Evolutionary conservation across 2,113 vertebrate genomes (phyloP), one percentile per base, ranked within the genome.

Genomic region (Dolichotis patagonum): DNA sequence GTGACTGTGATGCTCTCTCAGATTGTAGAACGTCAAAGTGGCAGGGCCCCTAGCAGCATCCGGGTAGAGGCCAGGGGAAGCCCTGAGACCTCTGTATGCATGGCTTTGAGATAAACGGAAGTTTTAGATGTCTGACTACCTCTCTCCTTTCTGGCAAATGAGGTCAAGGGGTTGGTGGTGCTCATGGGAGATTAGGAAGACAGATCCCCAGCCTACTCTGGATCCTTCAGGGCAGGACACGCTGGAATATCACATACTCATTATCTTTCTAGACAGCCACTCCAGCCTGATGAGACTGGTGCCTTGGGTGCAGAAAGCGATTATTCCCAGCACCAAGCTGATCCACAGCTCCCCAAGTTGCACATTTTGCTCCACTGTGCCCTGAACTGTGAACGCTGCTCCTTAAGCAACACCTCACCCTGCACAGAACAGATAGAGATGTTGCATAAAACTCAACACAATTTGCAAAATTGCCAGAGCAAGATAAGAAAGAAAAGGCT

Each of bases 161-260:
- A 88, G 26, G 62, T 41, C 41, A 12, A 10, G n/a, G 49, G 13
- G 14, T 13, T 62, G 5, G n/a, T 8, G 5, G 54, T 22, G 30
- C 62, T 17, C 0, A 0, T 13, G 20, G 58, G 28, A 93, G 62
- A 43, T 16, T 38, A 46, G 73, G 78, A 81, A 54, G 84, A 49
- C 9, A 41, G 63, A 20, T n/a, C 54, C 46, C 8, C 38, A 67
- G 67, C 28, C 65, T n/a, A 0, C 85, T 16, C 52, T 4, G 4
- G 26, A 26, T 60, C 69, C 46, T 32, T 60, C 12, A 0, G 28
- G 69, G 19, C 85, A 41, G 89, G 85, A 46, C 65, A 20, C 24
- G 19, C 54, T 12, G 2, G n/a, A 3, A 62, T n/a, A 0, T 7
- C 4, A 0, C 22, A 12, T 43, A 38, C 73, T 73, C 0, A 0